These are phyloP conservation scores for Hesperia comma DNA, from an alignment of 2,888 invertebrate genomes.

Conservation along the genomic window DNA sequence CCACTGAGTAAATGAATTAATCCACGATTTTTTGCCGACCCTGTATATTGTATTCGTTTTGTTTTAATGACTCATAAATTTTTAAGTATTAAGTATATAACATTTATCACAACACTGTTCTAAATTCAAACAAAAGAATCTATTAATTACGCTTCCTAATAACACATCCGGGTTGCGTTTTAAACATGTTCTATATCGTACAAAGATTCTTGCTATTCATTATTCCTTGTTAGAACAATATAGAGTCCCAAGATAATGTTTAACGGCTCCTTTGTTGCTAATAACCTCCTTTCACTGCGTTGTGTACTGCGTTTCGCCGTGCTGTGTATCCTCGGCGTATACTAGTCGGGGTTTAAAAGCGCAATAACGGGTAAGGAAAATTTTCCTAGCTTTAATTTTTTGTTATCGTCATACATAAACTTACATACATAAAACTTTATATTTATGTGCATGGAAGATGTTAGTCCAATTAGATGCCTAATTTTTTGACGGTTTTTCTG, in stretches of 20 bases:
- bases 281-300: conserved; percentile 25
- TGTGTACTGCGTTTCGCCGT: background rate
- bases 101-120: background rate
- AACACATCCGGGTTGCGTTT: background rate
- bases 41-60: no score
- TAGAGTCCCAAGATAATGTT: background rate
- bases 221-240: conserved; percentile 29
- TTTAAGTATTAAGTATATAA: no score
- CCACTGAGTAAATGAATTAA: no score
- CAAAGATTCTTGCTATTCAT: conserved; percentile 13
- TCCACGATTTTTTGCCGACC: no score
- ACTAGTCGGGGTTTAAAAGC: background rate
- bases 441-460: no score
- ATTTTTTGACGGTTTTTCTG: no score
- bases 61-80: no score
- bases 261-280: conserved; percentile 20
- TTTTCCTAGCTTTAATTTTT: no score
- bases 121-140: background rate
- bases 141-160: background rate
- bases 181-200: background rate
- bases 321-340: background rate
- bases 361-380: no score
- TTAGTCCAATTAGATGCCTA: no score
- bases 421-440: no score
- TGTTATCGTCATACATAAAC: no score